phyloP scores from a whole-genome alignment of 2,888 invertebrate species.

The Mayetiola destructor region DNA sequence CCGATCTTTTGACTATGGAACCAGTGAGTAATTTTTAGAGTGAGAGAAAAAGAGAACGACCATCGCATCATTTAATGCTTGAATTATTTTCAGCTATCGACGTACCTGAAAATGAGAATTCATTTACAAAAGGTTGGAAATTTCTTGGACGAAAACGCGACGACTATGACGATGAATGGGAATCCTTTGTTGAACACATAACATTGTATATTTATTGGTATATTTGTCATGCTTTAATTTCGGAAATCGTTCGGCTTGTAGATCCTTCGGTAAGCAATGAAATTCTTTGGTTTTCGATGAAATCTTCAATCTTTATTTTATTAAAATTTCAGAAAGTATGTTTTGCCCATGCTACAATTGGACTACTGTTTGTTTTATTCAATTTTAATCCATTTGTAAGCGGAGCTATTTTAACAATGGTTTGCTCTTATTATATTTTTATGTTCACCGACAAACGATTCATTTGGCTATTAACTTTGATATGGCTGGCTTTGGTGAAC shows the following conservation, averaged over 20 bases:
- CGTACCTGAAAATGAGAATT: not conserved
- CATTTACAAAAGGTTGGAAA: conserved; percentile 21
- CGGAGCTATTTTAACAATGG: not conserved
- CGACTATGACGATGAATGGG: conserved; percentile 30
- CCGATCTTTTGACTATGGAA: not conserved
- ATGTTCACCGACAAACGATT: not conserved
- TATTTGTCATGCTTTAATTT: conserved; percentile 25
- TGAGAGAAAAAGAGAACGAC: too few species aligned
- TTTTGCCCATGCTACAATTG: conserved; percentile 23
- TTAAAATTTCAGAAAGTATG: conserved; percentile 19
- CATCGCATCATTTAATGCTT: too few species aligned
- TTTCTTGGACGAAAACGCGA: conserved; percentile 27
- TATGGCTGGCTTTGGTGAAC: not conserved
- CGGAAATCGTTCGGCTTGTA: conserved; percentile 18
- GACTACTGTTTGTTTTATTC: conserved; percentile 23
- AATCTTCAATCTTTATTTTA: conserved; percentile 3
- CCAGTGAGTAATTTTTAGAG: not conserved
- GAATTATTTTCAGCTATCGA: not conserved
- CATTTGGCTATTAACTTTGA: not conserved
- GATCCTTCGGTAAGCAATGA: conserved; percentile 16
- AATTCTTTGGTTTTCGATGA: not conserved
- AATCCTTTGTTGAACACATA: conserved; percentile 28
- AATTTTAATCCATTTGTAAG: conserved; percentile 14
- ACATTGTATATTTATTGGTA: conserved; percentile 27
- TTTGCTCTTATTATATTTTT: conserved; percentile 1